A percentile compares a stretch with the other conserved stretches of the same genome.
phyloP scores from a whole-genome alignment of 2,888 invertebrate species.

The Trachelus iudaicus region DNA sequence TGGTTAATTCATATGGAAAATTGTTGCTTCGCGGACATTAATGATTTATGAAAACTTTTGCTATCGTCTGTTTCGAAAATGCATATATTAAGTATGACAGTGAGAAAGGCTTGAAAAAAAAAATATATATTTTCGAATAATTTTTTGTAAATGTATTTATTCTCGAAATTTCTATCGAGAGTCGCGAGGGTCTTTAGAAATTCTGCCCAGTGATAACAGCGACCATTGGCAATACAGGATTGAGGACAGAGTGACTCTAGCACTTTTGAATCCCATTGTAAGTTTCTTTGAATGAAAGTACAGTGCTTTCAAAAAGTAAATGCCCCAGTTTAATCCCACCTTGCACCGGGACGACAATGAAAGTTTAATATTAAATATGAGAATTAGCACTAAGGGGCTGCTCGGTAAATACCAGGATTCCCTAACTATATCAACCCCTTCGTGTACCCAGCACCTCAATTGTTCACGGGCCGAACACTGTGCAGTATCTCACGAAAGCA shows the following conservation, averaged over 20 bases:
- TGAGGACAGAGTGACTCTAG: neutral
- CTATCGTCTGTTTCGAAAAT: neutral
- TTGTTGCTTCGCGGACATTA: neutral
- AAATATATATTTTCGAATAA: neutral
- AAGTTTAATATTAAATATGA: neutral
- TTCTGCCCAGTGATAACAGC: neutral
- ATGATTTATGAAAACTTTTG: neutral
- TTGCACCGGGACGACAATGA: neutral
- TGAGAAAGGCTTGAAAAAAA: no score
- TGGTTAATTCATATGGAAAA: neutral
- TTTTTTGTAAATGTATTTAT: neutral
- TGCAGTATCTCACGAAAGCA: conserved; percentile 32
- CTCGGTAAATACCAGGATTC: conserved; percentile 6
- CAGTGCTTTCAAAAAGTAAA: neutral
- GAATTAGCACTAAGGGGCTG: neutral
- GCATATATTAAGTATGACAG: no score
- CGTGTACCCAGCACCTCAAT: conserved; percentile 12
- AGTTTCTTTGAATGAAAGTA: neutral
- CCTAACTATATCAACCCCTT: conserved; percentile 24
- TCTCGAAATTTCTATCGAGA: neutral
- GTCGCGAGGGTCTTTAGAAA: neutral
- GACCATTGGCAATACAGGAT: neutral
- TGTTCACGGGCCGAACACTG: neutral
- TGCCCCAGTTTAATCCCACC: neutral
- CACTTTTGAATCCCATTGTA: neutral